These are phyloP conservation scores for Mechanitis messenoides DNA, from an alignment of 2,888 invertebrate genomes.

Conservation along the genomic window DNA sequence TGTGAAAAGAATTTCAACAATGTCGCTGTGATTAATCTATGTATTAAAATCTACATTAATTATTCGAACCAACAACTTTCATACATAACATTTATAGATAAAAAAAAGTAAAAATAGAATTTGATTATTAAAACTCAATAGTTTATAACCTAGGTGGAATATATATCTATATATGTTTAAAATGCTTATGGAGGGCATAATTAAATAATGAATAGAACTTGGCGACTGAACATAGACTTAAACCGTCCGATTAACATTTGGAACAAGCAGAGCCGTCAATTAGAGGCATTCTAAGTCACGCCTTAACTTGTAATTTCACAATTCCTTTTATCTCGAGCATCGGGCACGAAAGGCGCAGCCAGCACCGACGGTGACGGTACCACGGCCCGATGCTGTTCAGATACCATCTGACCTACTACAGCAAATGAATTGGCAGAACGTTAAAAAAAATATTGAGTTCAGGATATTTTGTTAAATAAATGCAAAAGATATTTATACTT, in stretches of 20 bases:
- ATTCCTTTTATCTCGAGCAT: conserved; percentile 4
- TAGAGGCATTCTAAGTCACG: conserved; percentile 6
- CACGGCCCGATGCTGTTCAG: neutral
- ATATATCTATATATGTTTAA: too few relatives aligned
- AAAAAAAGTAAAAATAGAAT: too few relatives aligned
- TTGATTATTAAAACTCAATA: too few relatives aligned
- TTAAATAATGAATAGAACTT: neutral
- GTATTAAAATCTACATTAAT: too few relatives aligned
- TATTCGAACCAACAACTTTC: too few relatives aligned
- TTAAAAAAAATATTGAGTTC: neutral
- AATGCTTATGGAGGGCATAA: neutral
- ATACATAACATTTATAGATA: too few relatives aligned
- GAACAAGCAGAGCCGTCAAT: conserved; percentile 6
- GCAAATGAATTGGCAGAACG: neutral
- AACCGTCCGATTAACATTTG: neutral
- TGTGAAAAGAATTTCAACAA: neutral
- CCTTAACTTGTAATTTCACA: conserved; percentile 5
- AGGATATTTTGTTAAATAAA: too few relatives aligned
- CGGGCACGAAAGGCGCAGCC: neutral
- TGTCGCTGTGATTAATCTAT: neutral
- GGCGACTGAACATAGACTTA: neutral
- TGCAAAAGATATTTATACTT: too few relatives aligned
- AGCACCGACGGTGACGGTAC: neutral
- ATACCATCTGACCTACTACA: conserved; percentile 1
- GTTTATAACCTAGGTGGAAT: too few relatives aligned